Base-by-base conservation (phyloP, 2,888 invertebrate genomes). In the Parascotia fuliginaria region DNA sequence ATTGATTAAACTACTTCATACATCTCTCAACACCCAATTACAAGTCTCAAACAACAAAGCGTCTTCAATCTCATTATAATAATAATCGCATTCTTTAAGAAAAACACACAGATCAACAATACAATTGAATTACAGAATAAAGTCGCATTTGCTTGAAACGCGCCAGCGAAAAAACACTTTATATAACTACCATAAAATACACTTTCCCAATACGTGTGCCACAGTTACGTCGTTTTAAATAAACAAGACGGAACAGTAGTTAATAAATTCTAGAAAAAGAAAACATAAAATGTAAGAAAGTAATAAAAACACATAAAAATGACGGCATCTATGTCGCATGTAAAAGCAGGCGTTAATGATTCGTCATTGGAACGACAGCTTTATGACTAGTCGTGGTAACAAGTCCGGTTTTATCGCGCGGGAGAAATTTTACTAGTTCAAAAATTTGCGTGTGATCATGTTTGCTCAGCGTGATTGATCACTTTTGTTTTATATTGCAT, bases 301-400 rank as follows among this genome's bases (percentile, higher is more conserved):
- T 39, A 32, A 58, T 61, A 49, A 67, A 63, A 57, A 53, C 37
- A 50, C 24, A 56, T 59, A 42, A 63, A 60, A 64, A 60, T 58
- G 34, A 60, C 40, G 14, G 19, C 5, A 15, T 55, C 1, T 14
- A 19, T 42, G 34, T 29, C 28, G 15, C 14, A 2, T 62, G 48
- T 68, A 44, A 55, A 55, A 57, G 57, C 57, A 68, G 45, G 44
- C 63, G 61, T 61, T 71, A 73, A 73, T 74, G 75, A 81, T 79
- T 72, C 76, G 75, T 80, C 80, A 79, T 69, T 39, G 36, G 29
- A 16, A 47, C 52, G 79, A 77, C 73, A 60, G 61, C 22, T 80
- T 79, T 73, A 78, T 62, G 72, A 67, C 46, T 38, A 34, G 50
- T 56, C 54, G 55, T 46, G 53, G 62, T 64, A 15, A 65, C 42